Evolutionary conservation across 2,113 vertebrate genomes (phyloP), one percentile per base, ranked within the genome.

Genomic region (Sigmodon hispidus): DNA sequence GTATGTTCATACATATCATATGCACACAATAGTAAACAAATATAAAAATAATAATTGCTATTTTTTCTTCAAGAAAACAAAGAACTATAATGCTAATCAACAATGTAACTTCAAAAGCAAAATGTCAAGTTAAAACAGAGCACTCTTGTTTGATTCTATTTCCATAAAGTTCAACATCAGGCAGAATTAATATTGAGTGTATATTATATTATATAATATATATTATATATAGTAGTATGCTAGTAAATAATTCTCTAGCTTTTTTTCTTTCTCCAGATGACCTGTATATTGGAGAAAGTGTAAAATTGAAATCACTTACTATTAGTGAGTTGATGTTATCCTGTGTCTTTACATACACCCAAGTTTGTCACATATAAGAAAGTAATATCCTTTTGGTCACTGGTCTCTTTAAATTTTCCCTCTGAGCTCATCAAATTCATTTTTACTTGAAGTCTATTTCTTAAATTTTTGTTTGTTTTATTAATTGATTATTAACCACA

Each of bases 41-140:
- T 31, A 63, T 84, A 45, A 48, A 34, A 84, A 45, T 45, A 59
- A 83, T 45, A 85, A 67, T 65, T 15, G 29, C 19, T 17, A 34
- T 36, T 10, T 11, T 43, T 76, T 94, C 8, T 91, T 19, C 6
- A 61, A 17, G 1, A 63, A 59, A 45, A 70, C n/a, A 1, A 43
- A 84, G 76, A n/a, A 22, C 2, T 15, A 4, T 79, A 61, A 3
- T 22, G 59, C 29, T 79, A 73, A 8, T 75, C 31, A 92, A 87
- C 13, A 65, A 85, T 15, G 0, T 86, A 92, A 70, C 34, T n/a
- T 80, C 31, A 84, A 61, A 95, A 96, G 21, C 36, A 95, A 95
- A 50, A 80, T 65, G 45, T 24, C 59, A 48, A 43, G 5, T 72
- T 40, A 95, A 69, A 69, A 5, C 36, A 85, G 4, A 8, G 8